Evolutionary conservation across 2,113 vertebrate genomes (phyloP).

Genomic region (Rhodinocichla rosea): DNA sequence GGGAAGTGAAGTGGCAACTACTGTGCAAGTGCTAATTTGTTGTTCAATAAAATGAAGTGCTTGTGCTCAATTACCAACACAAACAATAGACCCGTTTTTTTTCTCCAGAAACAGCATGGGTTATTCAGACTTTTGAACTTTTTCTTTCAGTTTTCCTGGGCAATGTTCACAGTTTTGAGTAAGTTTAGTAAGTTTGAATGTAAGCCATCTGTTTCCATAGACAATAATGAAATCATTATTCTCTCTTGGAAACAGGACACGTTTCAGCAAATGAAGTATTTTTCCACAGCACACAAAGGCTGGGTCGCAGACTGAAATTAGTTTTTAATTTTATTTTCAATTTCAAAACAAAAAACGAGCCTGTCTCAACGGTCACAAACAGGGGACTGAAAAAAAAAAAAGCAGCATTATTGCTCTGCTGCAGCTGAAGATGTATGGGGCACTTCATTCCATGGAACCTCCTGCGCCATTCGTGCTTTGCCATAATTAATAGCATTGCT

Average conservation of each 20-base stretch:
- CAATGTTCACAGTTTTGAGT: conserved; percentile 40
- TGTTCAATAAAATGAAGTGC: conserved; percentile 43
- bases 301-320: not conserved
- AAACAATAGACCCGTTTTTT: conserved; percentile 37
- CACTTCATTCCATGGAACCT: conserved; percentile 10
- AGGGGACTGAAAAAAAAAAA: not conserved
- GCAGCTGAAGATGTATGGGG: not conserved
- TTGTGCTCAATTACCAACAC: conserved; percentile 56
- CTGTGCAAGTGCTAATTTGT: conserved; percentile 55
- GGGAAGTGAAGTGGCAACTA: not conserved
- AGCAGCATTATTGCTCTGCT: not conserved
- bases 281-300: conserved; percentile 34
- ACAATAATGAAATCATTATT: conserved; percentile 72
- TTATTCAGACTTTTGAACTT: conserved; percentile 41
- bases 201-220: conserved; percentile 57
- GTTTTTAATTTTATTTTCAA: conserved; percentile 31
- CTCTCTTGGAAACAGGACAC: conserved; percentile 49
- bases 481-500: conserved; percentile 43
- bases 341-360: not conserved
- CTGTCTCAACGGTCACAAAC: not conserved
- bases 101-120: conserved; percentile 17
- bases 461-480: conserved; percentile 1
- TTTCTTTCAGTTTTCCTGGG: conserved; percentile 57
- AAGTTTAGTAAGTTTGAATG: conserved; percentile 47
- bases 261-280: conserved; percentile 36